A percentile compares a stretch with the other conserved stretches of the same genome.
Evolutionary conservation across 2,888 invertebrate genomes (phyloP).

Genomic region (Tetropium fuscum): DNA sequence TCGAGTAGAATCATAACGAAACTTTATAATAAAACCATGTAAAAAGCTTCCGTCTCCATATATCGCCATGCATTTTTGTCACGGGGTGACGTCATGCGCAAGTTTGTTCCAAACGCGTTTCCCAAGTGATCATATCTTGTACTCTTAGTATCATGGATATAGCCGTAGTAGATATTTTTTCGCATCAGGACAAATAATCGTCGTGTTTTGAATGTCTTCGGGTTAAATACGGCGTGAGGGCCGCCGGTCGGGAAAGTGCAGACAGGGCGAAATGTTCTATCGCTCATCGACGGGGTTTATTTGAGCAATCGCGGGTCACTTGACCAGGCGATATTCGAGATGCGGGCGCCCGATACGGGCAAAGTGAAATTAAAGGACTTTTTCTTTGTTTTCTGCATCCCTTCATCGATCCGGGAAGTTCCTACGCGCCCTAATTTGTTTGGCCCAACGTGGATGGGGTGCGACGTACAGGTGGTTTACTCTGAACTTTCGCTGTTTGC

Average conservation of each 20-base stretch:
- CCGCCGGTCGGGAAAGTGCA: conserved; percentile 33
- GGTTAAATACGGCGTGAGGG: conserved; percentile 31
- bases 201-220: no score
- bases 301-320: conserved; percentile 45
- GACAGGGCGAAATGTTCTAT: conserved; percentile 31
- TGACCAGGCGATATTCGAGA: conserved; percentile 43
- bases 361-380: conserved; percentile 36
- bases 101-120: no score
- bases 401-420: conserved; percentile 18
- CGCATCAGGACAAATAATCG: no score
- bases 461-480: background rate
- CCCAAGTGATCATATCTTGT: no score
- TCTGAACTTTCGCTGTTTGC: background rate
- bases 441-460: background rate
- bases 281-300: conserved; percentile 38
- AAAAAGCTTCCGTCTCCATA: no score
- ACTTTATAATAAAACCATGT: no score
- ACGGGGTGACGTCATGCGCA: no score
- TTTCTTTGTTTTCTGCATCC: conserved; percentile 26
- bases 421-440: background rate
- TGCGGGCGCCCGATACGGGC: conserved; percentile 41
- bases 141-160: no score
- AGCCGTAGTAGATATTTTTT: no score
- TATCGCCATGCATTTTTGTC: no score
- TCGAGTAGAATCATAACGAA: no score